A percentile compares a stretch with the other conserved stretches of the same genome.
These are phyloP conservation scores for Rotaria socialis DNA, from an alignment of 2,888 invertebrate genomes.

Conservation along the genomic window DNA sequence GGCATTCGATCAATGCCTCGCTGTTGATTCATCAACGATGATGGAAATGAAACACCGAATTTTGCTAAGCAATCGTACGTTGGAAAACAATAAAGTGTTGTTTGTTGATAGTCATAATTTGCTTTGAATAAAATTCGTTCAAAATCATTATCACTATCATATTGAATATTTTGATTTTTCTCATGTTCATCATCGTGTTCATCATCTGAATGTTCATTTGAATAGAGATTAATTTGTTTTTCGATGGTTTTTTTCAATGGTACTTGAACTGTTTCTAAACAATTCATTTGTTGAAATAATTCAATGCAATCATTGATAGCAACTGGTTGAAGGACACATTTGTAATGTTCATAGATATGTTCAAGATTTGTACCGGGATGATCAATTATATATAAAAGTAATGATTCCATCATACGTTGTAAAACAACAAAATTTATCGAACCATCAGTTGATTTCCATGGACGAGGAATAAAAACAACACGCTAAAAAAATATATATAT, in stretches of 20 bases:
- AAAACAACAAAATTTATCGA: background rate
- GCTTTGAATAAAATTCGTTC: conserved; percentile 3
- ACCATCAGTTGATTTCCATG: conserved; percentile 11
- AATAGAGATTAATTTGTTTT: conserved; percentile 11
- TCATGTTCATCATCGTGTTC: background rate
- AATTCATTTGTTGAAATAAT: conserved; percentile 29
- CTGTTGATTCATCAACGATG: background rate
- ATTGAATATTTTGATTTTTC: background rate
- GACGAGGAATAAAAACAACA: conserved; percentile 19
- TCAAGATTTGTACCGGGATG: conserved; percentile 12
- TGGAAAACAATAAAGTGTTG: background rate
- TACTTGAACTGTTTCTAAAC: conserved; percentile 12
- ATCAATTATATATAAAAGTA: background rate
- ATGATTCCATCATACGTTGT: conserved; percentile 21
- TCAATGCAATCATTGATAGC: background rate
- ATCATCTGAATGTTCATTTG: background rate
- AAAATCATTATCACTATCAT: background rate
- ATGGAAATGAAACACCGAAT: conserved; percentile 11
- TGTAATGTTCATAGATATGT: background rate
- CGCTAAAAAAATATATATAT: background rate
- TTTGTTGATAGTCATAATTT: background rate
- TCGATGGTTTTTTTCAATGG: background rate
- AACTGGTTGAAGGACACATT: conserved; percentile 14
- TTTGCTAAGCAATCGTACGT: conserved; percentile 1
- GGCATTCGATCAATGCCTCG: background rate